Evolutionary conservation across 2,113 vertebrate genomes (phyloP).

Genomic region (Laticauda laticaudata): DNA sequence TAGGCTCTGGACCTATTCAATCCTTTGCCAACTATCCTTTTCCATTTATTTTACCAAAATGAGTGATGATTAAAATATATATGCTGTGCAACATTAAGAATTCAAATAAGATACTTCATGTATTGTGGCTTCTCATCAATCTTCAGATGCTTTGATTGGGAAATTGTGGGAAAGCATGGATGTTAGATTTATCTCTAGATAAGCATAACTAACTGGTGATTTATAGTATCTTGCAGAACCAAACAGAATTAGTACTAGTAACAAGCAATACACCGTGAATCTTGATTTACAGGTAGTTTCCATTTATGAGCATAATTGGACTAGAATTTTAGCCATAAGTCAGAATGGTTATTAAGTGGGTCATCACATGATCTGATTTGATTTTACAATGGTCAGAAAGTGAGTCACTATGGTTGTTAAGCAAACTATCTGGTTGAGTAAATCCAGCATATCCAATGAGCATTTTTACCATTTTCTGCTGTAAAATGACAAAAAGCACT

Average conservation of each 20-base stretch:
- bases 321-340: neutral
- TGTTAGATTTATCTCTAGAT: neutral
- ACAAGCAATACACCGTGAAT: neutral
- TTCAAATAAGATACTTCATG: neutral
- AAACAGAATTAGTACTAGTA: constrained; percentile 7
- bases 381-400: neutral
- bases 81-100: neutral
- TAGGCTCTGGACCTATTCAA: neutral
- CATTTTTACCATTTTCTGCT: neutral
- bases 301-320: neutral
- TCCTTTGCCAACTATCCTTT: neutral
- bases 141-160: constrained; percentile 28
- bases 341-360: neutral
- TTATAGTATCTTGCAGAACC: neutral
- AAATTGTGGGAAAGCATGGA: neutral
- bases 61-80: neutral
- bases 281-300: neutral
- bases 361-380: neutral
- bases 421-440: neutral
- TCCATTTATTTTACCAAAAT: constrained; percentile 5
- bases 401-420: neutral
- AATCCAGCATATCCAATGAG: neutral
- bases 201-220: neutral
- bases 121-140: neutral
- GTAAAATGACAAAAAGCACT: neutral